phyloP scores from a whole-genome alignment of 2,888 invertebrate species.

The Schizaphis graminum region DNA sequence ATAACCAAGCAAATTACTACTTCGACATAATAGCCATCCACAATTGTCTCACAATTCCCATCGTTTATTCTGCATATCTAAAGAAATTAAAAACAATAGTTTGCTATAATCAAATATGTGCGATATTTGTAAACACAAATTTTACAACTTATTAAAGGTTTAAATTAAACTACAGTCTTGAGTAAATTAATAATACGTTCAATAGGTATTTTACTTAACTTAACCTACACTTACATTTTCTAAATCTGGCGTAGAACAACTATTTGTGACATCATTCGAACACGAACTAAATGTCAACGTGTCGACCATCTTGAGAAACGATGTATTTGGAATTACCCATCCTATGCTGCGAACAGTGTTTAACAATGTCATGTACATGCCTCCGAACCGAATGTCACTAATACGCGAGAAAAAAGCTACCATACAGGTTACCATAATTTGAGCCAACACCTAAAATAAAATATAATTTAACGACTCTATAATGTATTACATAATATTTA shows the following conservation, averaged over 20 bases:
- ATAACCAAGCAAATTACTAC: constrained; percentile 81
- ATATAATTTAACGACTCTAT: not conserved
- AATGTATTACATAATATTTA: not conserved
- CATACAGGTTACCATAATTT: constrained; percentile 96
- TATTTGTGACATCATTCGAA: constrained; percentile 72
- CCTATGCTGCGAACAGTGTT: constrained; percentile 97
- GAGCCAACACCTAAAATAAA: constrained; percentile 83
- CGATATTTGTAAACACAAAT: not conserved
- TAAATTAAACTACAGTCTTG: not conserved
- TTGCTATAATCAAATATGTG: not conserved
- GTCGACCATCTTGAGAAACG: constrained; percentile 92
- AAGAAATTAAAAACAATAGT: not conserved
- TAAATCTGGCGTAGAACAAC: constrained; percentile 46
- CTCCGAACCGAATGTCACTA: constrained; percentile 95
- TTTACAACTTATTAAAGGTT: not conserved
- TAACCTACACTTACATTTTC: constrained; percentile 55
- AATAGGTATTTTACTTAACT: not conserved
- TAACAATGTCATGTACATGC: constrained; percentile 98
- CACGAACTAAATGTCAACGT: constrained; percentile 86
- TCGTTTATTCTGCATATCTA: constrained; percentile 5
- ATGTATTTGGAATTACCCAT: constrained; percentile 95
- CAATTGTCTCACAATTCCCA: constrained; percentile 76
- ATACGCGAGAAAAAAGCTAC: constrained; percentile 99
- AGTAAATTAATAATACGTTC: too few species aligned
- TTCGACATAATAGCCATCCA: constrained; percentile 94